Evolutionary conservation across 2,113 vertebrate species (phyloP).

Genomic region (Myrmophylax atrothorax): DNA sequence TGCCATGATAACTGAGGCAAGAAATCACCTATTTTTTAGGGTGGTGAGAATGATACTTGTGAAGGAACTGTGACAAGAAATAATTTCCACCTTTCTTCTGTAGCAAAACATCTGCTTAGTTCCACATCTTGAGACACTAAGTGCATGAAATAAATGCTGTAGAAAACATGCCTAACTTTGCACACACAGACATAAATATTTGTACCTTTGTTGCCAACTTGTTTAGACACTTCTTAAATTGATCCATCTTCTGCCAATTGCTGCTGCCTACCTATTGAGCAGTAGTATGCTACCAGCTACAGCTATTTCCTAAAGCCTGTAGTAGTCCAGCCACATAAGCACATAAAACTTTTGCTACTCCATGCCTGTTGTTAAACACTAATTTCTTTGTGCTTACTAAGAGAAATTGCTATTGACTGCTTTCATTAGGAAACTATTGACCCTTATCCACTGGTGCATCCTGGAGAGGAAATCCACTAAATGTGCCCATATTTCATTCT

Average conservation of each 20-base stretch:
- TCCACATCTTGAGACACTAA: slow-evolving; percentile 16
- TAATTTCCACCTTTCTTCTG: neutral
- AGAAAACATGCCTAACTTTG: neutral
- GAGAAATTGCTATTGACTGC: slow-evolving; percentile 88
- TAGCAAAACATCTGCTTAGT: slow-evolving; percentile 27
- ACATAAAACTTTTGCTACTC: slow-evolving; percentile 31
- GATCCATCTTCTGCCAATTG: neutral
- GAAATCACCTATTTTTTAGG: neutral
- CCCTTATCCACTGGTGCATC: slow-evolving; percentile 78
- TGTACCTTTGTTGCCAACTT: neutral
- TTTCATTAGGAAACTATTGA: slow-evolving; percentile 84
- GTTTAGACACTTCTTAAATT: neutral
- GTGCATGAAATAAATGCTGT: neutral
- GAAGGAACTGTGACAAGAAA: slow-evolving; percentile 7
- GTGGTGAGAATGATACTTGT: neutral
- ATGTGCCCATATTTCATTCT: slow-evolving; percentile 83
- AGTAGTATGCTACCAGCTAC: neutral
- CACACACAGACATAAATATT: neutral
- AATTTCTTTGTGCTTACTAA: slow-evolving; percentile 80
- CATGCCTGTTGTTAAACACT: slow-evolving; percentile 69
- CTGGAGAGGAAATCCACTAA: slow-evolving; percentile 79
- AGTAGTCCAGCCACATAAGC: slow-evolving; percentile 43
- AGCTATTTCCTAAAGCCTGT: slow-evolving; percentile 43
- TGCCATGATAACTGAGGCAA: neutral
- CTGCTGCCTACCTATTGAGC: slow-evolving; percentile 16